Evolutionary conservation across 2,113 vertebrate species (phyloP), one percentile per base, ranked within the genome.

Genomic region (Neogale vison): DNA sequence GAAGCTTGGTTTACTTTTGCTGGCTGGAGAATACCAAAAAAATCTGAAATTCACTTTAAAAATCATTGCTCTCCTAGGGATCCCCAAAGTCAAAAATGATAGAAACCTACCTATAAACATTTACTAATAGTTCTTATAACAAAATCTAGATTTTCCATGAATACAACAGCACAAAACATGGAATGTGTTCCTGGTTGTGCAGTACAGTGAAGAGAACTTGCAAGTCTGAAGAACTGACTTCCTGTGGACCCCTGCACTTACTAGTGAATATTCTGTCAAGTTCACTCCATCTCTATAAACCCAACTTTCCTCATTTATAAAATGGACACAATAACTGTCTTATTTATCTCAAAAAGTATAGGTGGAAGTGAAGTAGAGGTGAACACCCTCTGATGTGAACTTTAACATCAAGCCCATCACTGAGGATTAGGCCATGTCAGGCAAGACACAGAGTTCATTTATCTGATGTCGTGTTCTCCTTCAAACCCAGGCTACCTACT

Each of bases 91-190:
- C 21, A 96, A 95, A 95, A 93, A 76, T 34, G 95, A 24, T 17
- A 79, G 61, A 90, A 94, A 93, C 65, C 17, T 85, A 95, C 10
- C 71, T 93, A 88, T 80, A 83, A 95, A 95, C 80, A 94, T 92
- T 88, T 96, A 79, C 23, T 90, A 61, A 94, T 50, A 67, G 42
- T 74, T 86, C 69, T 88, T 94, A 90, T 0, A 90, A 90, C 83
- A 97, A 89, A 95, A 86, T 47, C 24, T 87, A 89, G 59, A 61
- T 45, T 96, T 92, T 59, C 5, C 24, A 12, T 90, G 45, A 89
- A 87, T 20, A 95, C 20, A 34, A 90, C 80, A 79, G 92, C 59
- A 97, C 1, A 61, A 96, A 84, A 88, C 24, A 61, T 39, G 45
- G 11, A 50, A 13, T 47, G 7, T 83, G 47, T 50, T 74, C 61